Percentiles rank a stretch among this genome's conserved stretches.
Conservation (phyloP, 2,888 invertebrate species). For the Zaprionus obscuricornis region DNA sequence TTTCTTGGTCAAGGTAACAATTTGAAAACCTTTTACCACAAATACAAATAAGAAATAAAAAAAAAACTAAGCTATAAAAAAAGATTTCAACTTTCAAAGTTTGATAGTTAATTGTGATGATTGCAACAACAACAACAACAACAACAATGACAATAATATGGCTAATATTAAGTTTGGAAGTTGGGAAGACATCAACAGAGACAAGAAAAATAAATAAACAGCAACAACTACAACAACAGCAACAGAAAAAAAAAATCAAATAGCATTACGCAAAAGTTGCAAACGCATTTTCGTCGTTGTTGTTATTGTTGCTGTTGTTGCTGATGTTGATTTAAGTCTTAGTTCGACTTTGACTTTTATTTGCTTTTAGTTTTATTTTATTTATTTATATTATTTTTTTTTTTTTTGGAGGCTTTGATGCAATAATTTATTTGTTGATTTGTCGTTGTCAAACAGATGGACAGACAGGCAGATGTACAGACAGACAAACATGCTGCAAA, state of each 20-base stretch:
- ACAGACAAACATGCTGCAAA: too few species aligned
- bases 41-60: too few species aligned
- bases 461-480: too few species aligned
- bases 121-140: constrained; percentile 42
- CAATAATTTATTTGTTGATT: constrained; percentile 46
- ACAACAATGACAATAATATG: constrained; percentile 30
- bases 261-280: constrained; percentile 68
- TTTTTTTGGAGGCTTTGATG: too few species aligned
- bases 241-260: constrained; percentile 40
- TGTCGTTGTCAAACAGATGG: too few species aligned
- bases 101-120: constrained; percentile 48
- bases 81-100: constrained; percentile 36
- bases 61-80: too few species aligned
- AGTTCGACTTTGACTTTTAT: constrained; percentile 35
- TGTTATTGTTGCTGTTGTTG: constrained; percentile 15
- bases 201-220: constrained; percentile 35
- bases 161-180: constrained; percentile 34
- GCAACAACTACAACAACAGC: constrained; percentile 15
- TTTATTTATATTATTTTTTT: constrained; percentile 42
- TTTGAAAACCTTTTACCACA: constrained; percentile 27
- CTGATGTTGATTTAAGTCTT: constrained; percentile 59
- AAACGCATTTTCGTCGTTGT: constrained; percentile 64
- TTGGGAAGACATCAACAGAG: constrained; percentile 27
- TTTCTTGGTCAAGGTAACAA: constrained; percentile 39
- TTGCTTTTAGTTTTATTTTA: constrained; percentile 48